phyloP scores from a whole-genome alignment of 2,888 invertebrate species.

The Drosophila kanekoi region DNA sequence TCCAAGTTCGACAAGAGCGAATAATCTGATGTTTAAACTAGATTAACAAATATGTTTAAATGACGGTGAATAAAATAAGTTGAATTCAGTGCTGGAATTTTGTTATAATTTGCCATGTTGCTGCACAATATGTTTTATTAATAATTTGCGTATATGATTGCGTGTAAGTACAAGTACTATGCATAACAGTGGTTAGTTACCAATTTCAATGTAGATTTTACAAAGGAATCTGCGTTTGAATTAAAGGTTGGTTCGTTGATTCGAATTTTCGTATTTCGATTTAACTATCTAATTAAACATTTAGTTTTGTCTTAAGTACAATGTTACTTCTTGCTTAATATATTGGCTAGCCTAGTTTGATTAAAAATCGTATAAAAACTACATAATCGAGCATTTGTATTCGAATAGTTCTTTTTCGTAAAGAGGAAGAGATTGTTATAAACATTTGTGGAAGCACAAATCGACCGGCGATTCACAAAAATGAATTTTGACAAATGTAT shows the following conservation, averaged over 20 bases:
- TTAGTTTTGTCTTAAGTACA: conserved; percentile 50
- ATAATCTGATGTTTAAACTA: conserved; percentile 45
- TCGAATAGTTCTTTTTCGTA: conserved; percentile 59
- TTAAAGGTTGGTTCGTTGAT: conserved; percentile 39
- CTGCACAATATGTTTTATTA: conserved; percentile 28
- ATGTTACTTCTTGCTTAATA: conserved; percentile 29
- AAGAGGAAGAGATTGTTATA: conserved; percentile 47
- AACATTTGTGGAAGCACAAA: conserved; percentile 62
- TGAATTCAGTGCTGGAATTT: conserved; percentile 9
- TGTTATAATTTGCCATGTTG: conserved; percentile 17
- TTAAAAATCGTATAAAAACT: conserved; percentile 65
- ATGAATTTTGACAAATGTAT: conserved; percentile 41
- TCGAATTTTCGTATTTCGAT: conserved; percentile 29
- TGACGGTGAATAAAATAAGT: conserved; percentile 35
- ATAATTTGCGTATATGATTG: conserved; percentile 15
- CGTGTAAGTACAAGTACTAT: conserved; percentile 42
- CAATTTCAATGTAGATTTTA: conserved; percentile 25
- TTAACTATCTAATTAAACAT: conserved; percentile 40
- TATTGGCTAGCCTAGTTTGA: conserved; percentile 55
- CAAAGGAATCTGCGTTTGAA: conserved; percentile 33
- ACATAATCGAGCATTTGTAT: conserved; percentile 43
- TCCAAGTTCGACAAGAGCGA: conserved; percentile 88
- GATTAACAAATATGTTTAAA: conserved; percentile 28
- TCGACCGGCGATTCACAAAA: conserved; percentile 65
- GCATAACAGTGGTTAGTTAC: conserved; percentile 43